Evolutionary conservation across 2,888 invertebrate genomes (phyloP), one percentile per base, ranked within the genome.

Genomic region (Marasmarcha lunaedactyla): DNA sequence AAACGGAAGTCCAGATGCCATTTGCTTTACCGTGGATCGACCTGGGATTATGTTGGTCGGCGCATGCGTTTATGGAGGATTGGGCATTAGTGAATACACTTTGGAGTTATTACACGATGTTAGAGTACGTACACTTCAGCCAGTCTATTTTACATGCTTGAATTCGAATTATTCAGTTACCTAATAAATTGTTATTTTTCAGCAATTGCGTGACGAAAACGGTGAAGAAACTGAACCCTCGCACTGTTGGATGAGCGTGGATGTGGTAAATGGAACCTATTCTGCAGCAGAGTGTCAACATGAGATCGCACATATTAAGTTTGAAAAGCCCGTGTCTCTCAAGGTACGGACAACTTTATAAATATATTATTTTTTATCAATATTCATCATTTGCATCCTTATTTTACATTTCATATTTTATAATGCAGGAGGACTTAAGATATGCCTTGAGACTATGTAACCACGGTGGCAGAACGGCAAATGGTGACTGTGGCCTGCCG

Each of bases 1-100:
- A 2, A 96, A 95, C 66, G 97, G 97, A 20, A 95, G 95, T 7
- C 95, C 97, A 0, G 98, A 99, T 76, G 97, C 97, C 0, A 93
- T 99, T 55, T 94, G 94, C 57, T 96, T 98, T 61, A 90, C 92
- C 26, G 97, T 98, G 7, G 97, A 98, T 77, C 87, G 92, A 13
- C 86, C 92, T 0, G 97, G 97, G 1, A 89, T 98, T 36, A 89
- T 93, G 14, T 87, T 98, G 33, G 93, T 93, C 15, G 98, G 98
- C 1, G 93, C 93, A 2, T 92, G 92, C 54, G 90, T 97, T 20
- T 98, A 94, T 65, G 93, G 94, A 1, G 97, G 97, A 0, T 88
- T 90, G 1, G 95, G 94, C 1, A 90, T 88, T 53, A 95, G 95
- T 61, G 94, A 95, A 59, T 98, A 96, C 71, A 94, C 95, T 57